Percentiles rank a stretch among this genome's conserved stretches.
phyloP scores from a whole-genome alignment of 1,140 invertebrate genomes.

The Drusus annulatus region DNA sequence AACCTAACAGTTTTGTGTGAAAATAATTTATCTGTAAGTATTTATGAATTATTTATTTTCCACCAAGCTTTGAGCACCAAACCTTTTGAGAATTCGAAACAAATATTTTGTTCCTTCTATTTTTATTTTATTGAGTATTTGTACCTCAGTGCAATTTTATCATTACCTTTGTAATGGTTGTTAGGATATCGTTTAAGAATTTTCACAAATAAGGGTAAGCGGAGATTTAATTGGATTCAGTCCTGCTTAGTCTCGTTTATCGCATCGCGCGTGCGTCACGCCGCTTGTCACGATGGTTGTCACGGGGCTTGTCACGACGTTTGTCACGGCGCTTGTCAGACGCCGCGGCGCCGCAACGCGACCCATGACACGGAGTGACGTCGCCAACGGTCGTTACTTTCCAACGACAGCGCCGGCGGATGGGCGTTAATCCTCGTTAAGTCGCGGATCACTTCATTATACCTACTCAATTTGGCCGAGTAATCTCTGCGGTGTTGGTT shows the following conservation, averaged over 20 bases:
- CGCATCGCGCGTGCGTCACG: not conserved
- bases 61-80: no score
- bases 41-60: no score
- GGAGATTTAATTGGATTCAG: not conserved
- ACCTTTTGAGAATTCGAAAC: no score
- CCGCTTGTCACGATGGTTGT: not conserved
- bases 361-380: slow-evolving; percentile 20
- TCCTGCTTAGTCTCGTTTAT: slow-evolving; percentile 1
- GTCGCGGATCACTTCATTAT: slow-evolving; percentile 30
- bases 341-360: slow-evolving; percentile 31
- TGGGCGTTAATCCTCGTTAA: slow-evolving; percentile 29
- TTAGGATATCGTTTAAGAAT: no score
- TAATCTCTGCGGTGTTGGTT: slow-evolving; percentile 10
- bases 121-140: no score
- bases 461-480: slow-evolving; percentile 9
- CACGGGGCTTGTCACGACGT: slow-evolving; percentile 6
- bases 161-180: no score
- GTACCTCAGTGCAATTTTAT: no score
- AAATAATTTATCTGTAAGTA: no score
- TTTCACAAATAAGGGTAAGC: no score
- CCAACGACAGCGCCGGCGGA: slow-evolving; percentile 14
- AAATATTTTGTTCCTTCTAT: no score
- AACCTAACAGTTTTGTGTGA: no score
- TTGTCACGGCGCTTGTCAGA: slow-evolving; percentile 27
- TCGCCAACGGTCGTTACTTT: slow-evolving; percentile 25